Evolutionary conservation across 2,113 vertebrate species (phyloP).

Genomic region (Alouatta palliata): DNA sequence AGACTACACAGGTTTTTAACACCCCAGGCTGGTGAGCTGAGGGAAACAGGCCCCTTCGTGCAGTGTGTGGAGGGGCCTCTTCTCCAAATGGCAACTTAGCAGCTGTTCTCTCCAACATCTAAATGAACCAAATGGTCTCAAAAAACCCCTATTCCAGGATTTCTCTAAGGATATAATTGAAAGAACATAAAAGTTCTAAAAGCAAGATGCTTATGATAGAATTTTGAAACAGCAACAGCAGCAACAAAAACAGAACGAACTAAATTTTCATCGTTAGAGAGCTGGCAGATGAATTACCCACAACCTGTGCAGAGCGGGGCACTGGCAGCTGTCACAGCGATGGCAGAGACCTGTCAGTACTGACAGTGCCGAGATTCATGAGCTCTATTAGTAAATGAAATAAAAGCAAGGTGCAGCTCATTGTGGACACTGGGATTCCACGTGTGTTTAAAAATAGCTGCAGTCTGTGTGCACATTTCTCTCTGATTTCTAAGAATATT

Average conservation of each 20-base stretch:
- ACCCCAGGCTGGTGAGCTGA: background rate
- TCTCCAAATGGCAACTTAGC: background rate
- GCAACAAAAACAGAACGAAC: background rate
- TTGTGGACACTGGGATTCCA: background rate
- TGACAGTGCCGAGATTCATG: background rate
- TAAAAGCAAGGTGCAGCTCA: background rate
- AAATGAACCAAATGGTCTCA: background rate
- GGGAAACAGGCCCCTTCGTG: too few relatives aligned
- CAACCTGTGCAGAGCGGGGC: accelerated
- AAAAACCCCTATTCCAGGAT: background rate
- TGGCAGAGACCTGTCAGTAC: background rate
- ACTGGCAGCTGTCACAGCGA: accelerated
- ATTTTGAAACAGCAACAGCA: background rate
- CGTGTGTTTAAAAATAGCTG: background rate
- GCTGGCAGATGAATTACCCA: background rate
- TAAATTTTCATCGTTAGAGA: background rate
- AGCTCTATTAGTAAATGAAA: background rate
- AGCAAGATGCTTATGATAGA: background rate
- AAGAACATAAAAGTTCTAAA: background rate
- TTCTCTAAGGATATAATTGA: background rate
- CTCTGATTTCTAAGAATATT: background rate
- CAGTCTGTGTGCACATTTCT: background rate
- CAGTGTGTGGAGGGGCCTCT: background rate
- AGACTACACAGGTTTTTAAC: background rate
- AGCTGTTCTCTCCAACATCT: background rate